phyloP scores from a whole-genome alignment of 2,797 vertebrate genomes.

The Cryptoprocta ferox region DNA sequence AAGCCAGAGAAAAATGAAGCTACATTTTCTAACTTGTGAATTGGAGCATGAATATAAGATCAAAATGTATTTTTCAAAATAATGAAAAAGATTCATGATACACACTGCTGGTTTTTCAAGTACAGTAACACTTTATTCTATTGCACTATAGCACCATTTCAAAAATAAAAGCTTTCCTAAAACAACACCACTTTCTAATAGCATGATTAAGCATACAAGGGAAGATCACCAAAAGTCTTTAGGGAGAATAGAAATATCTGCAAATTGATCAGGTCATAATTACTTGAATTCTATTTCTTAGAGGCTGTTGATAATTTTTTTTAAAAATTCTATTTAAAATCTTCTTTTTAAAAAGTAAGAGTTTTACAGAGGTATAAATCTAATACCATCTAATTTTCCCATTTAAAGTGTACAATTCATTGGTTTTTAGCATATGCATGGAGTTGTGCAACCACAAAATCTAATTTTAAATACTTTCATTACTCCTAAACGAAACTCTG shows the following conservation, averaged over 20 bases:
- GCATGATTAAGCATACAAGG: not conserved
- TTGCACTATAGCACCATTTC: not conserved
- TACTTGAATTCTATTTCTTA: not conserved
- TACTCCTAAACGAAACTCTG: not conserved
- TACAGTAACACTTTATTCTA: not conserved
- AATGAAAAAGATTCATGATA: constrained; percentile 39
- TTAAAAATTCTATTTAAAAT: not conserved
- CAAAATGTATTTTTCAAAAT: constrained; percentile 70
- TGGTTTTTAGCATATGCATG: not conserved
- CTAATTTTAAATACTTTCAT: not conserved
- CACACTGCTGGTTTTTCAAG: constrained; percentile 50
- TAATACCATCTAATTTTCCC: not conserved
- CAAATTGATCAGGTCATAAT: constrained; percentile 7
- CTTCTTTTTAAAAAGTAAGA: not conserved
- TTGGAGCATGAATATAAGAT: constrained; percentile 58
- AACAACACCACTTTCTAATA: not conserved
- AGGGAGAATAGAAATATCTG: not conserved
- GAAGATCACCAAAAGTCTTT: not conserved
- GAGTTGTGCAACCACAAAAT: not conserved
- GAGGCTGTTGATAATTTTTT: not conserved
- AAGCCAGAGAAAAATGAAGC: constrained; percentile 30
- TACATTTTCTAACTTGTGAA: constrained; percentile 49
- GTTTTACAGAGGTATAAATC: not conserved
- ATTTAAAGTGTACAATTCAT: not conserved
- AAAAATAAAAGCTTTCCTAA: not conserved